Percentiles rank a stretch among this genome's conserved stretches.
Evolutionary conservation across 2,888 invertebrate genomes (phyloP).

Genomic region (Sesia apiformis): DNA sequence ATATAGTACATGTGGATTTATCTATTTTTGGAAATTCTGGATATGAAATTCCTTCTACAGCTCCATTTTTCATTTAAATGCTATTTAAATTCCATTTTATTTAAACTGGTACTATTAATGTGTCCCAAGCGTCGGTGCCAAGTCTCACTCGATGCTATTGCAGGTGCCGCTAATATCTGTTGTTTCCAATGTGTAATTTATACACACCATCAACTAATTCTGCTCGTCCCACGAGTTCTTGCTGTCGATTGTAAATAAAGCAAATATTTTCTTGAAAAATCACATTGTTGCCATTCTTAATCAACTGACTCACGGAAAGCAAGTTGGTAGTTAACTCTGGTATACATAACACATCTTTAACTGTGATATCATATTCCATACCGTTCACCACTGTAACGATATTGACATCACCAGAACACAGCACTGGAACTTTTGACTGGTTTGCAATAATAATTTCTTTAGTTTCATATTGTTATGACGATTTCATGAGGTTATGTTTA

Average conservation of each 20-base stretch:
- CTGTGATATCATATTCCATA: conserved; percentile 3
- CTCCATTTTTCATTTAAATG: conserved; percentile 2
- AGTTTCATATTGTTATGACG: not conserved
- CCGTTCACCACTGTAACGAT: not conserved
- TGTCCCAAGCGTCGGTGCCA: conserved; percentile 7
- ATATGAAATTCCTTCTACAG: not conserved
- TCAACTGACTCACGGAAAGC: conserved; percentile 13
- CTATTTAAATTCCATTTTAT: too few species aligned
- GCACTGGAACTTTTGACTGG: conserved; percentile 2
- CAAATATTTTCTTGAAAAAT: conserved; percentile 6
- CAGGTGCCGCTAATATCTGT: not conserved
- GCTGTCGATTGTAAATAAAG: conserved; percentile 4
- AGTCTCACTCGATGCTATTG: conserved; percentile 1
- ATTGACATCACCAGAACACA: conserved; percentile 4
- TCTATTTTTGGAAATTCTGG: not conserved
- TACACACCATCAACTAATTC: conserved; percentile 11
- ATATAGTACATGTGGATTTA: not conserved
- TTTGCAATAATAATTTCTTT: conserved; percentile 7
- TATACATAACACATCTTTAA: conserved; percentile 8
- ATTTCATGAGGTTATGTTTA: not conserved
- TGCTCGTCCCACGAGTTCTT: conserved; percentile 7
- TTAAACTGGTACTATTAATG: conserved; percentile 3
- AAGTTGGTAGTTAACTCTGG: conserved; percentile 12
- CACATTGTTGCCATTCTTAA: conserved; percentile 13
- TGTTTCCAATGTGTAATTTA: conserved; percentile 4